Conservation (phyloP, 2,888 invertebrate species). For the Tineola bisselliella region DNA sequence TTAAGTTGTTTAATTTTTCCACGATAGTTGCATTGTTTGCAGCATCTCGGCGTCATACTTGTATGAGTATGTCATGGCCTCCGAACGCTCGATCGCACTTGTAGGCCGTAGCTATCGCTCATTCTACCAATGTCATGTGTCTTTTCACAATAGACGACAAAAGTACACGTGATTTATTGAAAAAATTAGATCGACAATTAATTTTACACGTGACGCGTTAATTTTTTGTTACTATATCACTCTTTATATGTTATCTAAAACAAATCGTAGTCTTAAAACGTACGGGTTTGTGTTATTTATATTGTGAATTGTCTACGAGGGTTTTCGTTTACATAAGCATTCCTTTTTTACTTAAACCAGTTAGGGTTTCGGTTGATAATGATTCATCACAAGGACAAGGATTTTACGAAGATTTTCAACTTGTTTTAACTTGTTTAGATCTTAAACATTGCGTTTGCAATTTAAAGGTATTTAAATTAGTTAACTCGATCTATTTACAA, state of each 20-base stretch:
- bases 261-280: too few relatives aligned
- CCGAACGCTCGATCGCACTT: slow-evolving; percentile 56
- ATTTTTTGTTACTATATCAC: too few relatives aligned
- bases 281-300: too few relatives aligned
- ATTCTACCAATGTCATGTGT: slow-evolving; percentile 64
- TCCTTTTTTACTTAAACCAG: neutral
- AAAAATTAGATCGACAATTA: too few relatives aligned
- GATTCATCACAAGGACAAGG: neutral
- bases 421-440: neutral
- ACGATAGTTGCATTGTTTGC: slow-evolving; percentile 34
- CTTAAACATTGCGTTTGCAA: too few relatives aligned
- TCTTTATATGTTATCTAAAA: too few relatives aligned
- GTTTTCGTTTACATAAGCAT: neutral
- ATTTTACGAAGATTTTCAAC: neutral
- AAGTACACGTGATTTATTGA: neutral
- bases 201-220: too few relatives aligned
- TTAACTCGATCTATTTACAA: too few relatives aligned
- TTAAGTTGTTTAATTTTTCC: slow-evolving; percentile 4
- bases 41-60: slow-evolving; percentile 48
- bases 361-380: neutral
- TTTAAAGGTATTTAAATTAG: too few relatives aligned
- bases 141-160: slow-evolving; percentile 23
- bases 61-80: slow-evolving; percentile 53
- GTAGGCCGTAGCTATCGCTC: slow-evolving; percentile 55
- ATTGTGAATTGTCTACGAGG: too few relatives aligned